A percentile compares a stretch with the other conserved stretches of the same genome.
phyloP scores from a whole-genome alignment of 2,113 vertebrate species.

The Tragelaphus scriptus region DNA sequence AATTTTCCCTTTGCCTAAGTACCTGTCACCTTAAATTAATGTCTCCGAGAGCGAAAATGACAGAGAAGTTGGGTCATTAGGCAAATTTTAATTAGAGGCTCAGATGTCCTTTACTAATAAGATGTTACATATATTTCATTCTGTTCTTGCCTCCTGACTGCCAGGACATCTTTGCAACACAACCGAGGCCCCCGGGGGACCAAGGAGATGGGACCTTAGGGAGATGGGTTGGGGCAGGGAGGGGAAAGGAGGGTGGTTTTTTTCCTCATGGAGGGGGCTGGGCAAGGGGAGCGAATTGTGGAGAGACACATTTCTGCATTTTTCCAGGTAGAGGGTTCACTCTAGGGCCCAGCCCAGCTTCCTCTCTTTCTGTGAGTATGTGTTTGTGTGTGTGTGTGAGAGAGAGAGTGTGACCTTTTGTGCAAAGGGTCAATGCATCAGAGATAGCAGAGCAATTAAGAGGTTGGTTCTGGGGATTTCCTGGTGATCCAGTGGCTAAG shows the following conservation, averaged over 20 bases:
- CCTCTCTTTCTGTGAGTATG: neutral
- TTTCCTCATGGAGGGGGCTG: neutral
- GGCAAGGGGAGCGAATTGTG: neutral
- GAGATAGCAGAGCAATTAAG: neutral
- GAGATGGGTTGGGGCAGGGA: neutral
- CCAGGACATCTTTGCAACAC: neutral
- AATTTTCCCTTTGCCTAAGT: constrained; percentile 79
- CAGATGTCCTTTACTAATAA: constrained; percentile 83
- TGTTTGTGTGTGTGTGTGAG: neutral
- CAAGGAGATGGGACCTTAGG: neutral
- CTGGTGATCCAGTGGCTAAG: neutral
- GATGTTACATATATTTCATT: constrained; percentile 73
- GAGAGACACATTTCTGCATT: neutral
- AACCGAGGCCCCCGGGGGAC: neutral
- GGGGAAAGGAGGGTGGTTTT: neutral
- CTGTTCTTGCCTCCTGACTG: constrained; percentile 39
- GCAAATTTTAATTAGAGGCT: constrained; percentile 86
- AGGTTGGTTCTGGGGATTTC: neutral
- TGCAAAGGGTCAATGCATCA: neutral
- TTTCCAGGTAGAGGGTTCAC: neutral
- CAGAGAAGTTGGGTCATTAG: constrained; percentile 83
- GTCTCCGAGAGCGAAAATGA: constrained; percentile 77
- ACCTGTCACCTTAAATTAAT: constrained; percentile 82
- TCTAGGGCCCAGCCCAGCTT: neutral
- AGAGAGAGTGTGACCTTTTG: neutral